These are phyloP conservation scores for Brachionus calyciflorus DNA, from an alignment of 1,140 invertebrate species.

Conservation along the genomic window DNA sequence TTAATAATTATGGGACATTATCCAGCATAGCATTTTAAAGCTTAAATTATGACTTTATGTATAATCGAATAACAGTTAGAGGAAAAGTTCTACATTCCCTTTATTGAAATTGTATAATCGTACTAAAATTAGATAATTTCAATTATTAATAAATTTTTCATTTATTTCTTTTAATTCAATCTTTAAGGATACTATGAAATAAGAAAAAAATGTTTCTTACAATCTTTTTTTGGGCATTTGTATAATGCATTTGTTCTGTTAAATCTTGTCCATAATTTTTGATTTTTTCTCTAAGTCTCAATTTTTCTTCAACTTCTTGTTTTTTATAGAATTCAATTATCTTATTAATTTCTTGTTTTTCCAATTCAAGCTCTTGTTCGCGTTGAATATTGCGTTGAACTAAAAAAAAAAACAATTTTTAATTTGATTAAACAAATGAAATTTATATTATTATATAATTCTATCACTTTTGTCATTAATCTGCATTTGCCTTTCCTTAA, in stretches of 20 bases:
- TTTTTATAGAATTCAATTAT: slow-evolving; percentile 38
- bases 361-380: slow-evolving; percentile 26
- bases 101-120: too few species aligned
- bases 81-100: too few species aligned
- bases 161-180: too few species aligned
- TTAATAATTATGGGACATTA: too few species aligned
- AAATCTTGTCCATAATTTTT: slow-evolving; percentile 42
- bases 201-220: not conserved
- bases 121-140: too few species aligned
- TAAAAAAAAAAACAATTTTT: not conserved
- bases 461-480: slow-evolving; percentile 38
- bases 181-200: too few species aligned
- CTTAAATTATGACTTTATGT: too few species aligned
- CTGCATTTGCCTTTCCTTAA: slow-evolving; percentile 23
- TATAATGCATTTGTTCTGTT: slow-evolving; percentile 36
- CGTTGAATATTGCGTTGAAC: slow-evolving; percentile 19
- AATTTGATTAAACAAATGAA: not conserved
- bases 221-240: not conserved
- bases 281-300: slow-evolving; percentile 15
- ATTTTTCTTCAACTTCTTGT: slow-evolving; percentile 18
- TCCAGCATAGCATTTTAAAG: too few species aligned
- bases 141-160: too few species aligned
- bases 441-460: too few species aligned
- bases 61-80: too few species aligned
- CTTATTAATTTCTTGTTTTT: slow-evolving; percentile 21